Percentiles rank a stretch among this genome's conserved stretches.
These are phyloP conservation scores for Rhinoderma darwinii DNA, from an alignment of 2,113 vertebrate genomes.

Conservation along the genomic window DNA sequence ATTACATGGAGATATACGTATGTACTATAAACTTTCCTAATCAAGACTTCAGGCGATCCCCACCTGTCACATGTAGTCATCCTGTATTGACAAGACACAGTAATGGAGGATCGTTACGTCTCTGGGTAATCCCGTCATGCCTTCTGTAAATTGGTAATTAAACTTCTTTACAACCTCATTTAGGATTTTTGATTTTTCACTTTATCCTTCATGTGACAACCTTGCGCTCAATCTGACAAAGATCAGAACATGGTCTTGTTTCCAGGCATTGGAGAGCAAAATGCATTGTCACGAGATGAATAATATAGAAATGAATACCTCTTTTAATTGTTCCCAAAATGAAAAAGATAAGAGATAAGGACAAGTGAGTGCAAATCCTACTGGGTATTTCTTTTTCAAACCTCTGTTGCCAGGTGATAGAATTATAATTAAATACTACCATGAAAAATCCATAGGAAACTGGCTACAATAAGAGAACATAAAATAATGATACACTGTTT, in stretches of 20 bases:
- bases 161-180: constrained; percentile 7
- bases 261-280: neutral
- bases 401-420: constrained; percentile 5
- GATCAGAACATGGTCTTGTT: neutral
- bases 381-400: neutral
- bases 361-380: constrained; percentile 7
- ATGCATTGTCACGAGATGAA: neutral
- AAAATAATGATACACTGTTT: constrained; percentile 18
- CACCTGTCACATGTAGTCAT: neutral
- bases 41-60: neutral
- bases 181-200: constrained; percentile 1
- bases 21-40: constrained; percentile 15
- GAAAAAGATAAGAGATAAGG: neutral
- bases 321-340: constrained; percentile 29
- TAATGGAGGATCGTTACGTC: neutral
- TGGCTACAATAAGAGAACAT: neutral
- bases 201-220: neutral
- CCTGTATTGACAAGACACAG: constrained; percentile 2
- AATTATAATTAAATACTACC: neutral
- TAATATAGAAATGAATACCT: neutral
- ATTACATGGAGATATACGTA: neutral
- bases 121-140: neutral
- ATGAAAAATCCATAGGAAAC: neutral
- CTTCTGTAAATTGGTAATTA: constrained; percentile 9
- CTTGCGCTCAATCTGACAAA: neutral